Evolutionary conservation across 2,113 vertebrate species (phyloP), one percentile per base, ranked within the genome.

Genomic region (Corynorhinus townsendii): DNA sequence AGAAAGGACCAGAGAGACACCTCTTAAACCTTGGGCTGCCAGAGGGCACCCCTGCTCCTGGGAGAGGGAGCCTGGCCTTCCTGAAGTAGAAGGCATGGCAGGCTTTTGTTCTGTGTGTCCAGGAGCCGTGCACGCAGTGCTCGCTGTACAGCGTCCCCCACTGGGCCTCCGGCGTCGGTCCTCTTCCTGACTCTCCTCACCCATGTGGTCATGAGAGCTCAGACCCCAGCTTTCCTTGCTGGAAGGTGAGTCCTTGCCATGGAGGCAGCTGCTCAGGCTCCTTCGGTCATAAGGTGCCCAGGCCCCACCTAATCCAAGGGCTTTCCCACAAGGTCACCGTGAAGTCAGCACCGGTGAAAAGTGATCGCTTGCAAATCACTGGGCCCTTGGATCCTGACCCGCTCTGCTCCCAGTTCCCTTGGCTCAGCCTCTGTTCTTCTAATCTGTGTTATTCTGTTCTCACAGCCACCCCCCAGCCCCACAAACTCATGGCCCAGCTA

Each of bases 81-180:
- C 64, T 19, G 62, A 66, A 30, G 28, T 30, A 16, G 28, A 66
- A 0, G 14, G 12, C 62, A 15, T 33, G 11, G 62, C 30, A 7
- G 33, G 62, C 30, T 66, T 16, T 33, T 24, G 1, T 56, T 5
- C 24, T 59, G 56, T 22, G 52, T 59, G 9, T 59, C 28, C 5
- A 62, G 26, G 10, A 12, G 59, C 26, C 11, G 8, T 28, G 62
- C 28, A 12, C 2, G 2, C 30, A 30, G 30, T 66, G 62, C 28
- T 33, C 28, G 0, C 30, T 33, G 30, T 15, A 66, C 30, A 66
- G 28, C 14, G 5, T 14, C 5, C 5, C 28, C 30, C 7, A 4
- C 4, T 3, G 81, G 71, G 73, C 38, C 0, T 0, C 11, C 0
- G 0, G n/a, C 66, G 30, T 26, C 33, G 9, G 76, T 16, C 26